phyloP scores from a whole-genome alignment of 2,888 invertebrate genomes.

The Rhamnusium bicolor region DNA sequence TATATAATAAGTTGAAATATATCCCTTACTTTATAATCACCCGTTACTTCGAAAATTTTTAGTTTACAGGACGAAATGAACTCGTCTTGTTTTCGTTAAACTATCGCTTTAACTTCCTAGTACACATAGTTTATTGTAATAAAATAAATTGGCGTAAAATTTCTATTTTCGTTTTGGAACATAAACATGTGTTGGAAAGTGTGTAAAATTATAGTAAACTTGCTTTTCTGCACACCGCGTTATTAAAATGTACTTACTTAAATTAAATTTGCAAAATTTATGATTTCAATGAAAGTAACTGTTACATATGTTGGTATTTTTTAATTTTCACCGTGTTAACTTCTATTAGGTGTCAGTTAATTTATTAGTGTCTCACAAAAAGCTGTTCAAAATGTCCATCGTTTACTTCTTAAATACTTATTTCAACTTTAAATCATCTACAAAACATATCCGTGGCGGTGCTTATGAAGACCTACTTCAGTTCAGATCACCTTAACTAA shows the following conservation, averaged over 20 bases:
- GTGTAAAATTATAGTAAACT: conserved; percentile 21
- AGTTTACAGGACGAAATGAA: neutral
- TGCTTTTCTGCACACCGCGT: neutral
- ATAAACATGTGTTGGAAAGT: conserved; percentile 8
- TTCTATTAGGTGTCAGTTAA: no score
- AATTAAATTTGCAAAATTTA: no score
- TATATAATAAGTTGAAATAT: no score
- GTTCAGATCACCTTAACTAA: no score
- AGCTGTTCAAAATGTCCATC: no score
- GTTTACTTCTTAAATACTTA: no score
- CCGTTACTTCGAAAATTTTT: neutral
- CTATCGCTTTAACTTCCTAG: neutral
- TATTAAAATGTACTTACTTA: neutral
- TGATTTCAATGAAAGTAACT: neutral
- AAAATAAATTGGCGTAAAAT: conserved; percentile 18
- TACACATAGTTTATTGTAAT: neutral
- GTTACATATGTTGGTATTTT: neutral
- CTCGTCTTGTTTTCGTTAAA: neutral
- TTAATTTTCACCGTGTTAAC: no score
- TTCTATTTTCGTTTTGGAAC: conserved; percentile 23
- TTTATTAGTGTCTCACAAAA: no score
- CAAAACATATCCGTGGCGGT: no score
- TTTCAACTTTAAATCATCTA: no score
- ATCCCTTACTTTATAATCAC: neutral
- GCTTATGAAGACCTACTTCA: no score